A percentile compares a stretch with the other conserved stretches of the same genome.
phyloP scores from a whole-genome alignment of 2,113 vertebrate species.

The Sisor rabdophorus region DNA sequence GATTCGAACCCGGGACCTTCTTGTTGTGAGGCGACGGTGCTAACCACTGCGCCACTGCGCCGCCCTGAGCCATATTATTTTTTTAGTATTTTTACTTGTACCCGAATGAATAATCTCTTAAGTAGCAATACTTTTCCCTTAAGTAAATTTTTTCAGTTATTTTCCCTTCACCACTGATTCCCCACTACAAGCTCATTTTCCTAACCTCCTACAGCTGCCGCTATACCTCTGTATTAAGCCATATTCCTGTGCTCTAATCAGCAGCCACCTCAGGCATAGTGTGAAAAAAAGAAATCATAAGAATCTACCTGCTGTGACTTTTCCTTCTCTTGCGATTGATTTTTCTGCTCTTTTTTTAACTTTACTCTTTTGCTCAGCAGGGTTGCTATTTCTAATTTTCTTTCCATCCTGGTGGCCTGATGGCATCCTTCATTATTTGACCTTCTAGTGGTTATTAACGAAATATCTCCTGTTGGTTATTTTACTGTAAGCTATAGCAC shows the following conservation, averaged over 20 bases:
- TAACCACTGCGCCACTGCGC: too few species aligned
- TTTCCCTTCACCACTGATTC: too few species aligned
- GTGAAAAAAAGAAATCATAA: not conserved
- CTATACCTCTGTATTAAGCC: constrained; percentile 38
- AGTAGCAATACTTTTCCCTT: too few species aligned
- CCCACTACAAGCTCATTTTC: constrained; percentile 24
- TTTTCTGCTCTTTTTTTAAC: constrained; percentile 19
- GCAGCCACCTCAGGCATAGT: constrained; percentile 7
- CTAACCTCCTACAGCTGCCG: constrained; percentile 28
- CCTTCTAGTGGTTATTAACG: not conserved
- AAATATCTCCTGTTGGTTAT: not conserved
- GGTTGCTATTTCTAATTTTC: constrained; percentile 22
- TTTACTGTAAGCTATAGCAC: not conserved
- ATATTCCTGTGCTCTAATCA: constrained; percentile 31
- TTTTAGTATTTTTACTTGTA: too few species aligned
- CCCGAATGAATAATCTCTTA: too few species aligned
- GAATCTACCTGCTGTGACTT: constrained; percentile 4
- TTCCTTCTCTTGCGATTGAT: constrained; percentile 22
- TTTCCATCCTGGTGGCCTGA: not conserved
- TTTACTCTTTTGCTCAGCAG: constrained; percentile 12
- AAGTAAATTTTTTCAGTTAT: too few species aligned
- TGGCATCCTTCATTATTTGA: constrained; percentile 12
- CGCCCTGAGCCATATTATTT: too few species aligned
- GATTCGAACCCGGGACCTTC: too few species aligned
- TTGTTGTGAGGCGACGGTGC: too few species aligned